Evolutionary conservation across 2,113 vertebrate genomes (phyloP).

Genomic region (Rhinoptilus africanus): DNA sequence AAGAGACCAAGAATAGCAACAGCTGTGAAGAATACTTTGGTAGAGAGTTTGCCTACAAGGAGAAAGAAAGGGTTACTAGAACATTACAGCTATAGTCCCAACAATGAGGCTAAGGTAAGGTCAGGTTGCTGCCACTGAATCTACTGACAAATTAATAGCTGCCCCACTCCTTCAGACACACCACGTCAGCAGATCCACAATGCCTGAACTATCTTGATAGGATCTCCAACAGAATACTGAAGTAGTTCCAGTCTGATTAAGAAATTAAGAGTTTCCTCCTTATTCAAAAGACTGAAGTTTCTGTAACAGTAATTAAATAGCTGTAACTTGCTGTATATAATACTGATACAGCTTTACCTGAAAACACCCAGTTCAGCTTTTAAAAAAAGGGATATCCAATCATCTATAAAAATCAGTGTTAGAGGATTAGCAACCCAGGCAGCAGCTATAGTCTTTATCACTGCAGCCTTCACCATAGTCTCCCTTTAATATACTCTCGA

Average conservation of each 20-base stretch:
- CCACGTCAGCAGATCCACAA: not conserved
- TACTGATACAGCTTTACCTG: not conserved
- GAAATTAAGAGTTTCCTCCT: not conserved
- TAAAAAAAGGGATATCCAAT: not conserved
- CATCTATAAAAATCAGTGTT: not conserved
- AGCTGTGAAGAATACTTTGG: constrained; percentile 88
- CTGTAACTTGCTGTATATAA: not conserved
- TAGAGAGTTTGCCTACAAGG: constrained; percentile 81
- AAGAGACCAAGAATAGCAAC: constrained; percentile 86
- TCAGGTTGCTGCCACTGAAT: not conserved
- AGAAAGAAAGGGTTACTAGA: not conserved
- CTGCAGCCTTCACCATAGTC: not conserved
- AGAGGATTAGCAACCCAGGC: not conserved
- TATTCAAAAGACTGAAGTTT: not conserved
- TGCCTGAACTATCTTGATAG: not conserved
- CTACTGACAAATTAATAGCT: not conserved
- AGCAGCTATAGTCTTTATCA: not conserved
- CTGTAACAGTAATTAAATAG: not conserved
- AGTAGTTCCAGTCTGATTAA: not conserved
- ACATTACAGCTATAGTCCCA: not conserved
- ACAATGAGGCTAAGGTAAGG: not conserved
- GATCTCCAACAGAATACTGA: not conserved
- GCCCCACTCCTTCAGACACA: not conserved
- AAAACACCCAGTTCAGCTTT: not conserved
- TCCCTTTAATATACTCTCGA: not conserved